phyloP scores from a whole-genome alignment of 2,888 invertebrate genomes.

The Sesamia inferens region DNA sequence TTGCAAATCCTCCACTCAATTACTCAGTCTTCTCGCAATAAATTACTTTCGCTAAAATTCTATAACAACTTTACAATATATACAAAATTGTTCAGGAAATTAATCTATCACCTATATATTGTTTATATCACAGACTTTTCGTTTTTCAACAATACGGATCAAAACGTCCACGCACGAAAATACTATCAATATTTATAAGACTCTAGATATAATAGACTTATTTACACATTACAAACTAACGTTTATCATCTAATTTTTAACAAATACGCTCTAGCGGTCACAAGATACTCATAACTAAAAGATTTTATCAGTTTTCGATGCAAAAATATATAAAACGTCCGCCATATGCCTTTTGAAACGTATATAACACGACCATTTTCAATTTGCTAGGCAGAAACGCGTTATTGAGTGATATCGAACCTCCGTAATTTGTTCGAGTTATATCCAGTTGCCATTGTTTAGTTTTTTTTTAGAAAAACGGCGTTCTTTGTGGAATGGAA shows the following conservation, averaged over 20 bases:
- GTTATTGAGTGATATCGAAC: slow-evolving; percentile 34
- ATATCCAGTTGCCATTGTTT: slow-evolving; percentile 85
- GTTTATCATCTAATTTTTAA: slow-evolving; percentile 88
- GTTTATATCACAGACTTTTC: slow-evolving; percentile 91
- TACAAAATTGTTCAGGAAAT: slow-evolving; percentile 89
- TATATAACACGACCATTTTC: slow-evolving; percentile 77
- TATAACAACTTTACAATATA: slow-evolving; percentile 89
- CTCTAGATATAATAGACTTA: slow-evolving; percentile 89
- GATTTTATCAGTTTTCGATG: slow-evolving; percentile 90
- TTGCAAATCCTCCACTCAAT: slow-evolving; percentile 82
- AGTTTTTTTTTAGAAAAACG: slow-evolving; percentile 77
- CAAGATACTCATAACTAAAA: slow-evolving; percentile 90
- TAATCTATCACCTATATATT: slow-evolving; percentile 89
- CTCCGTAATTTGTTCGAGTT: slow-evolving; percentile 73
- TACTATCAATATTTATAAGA: slow-evolving; percentile 89
- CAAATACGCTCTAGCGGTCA: slow-evolving; percentile 89
- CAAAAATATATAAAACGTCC: slow-evolving; percentile 91
- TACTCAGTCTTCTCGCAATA: slow-evolving; percentile 89
- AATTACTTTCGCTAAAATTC: slow-evolving; percentile 87
- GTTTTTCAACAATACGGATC: slow-evolving; percentile 90
- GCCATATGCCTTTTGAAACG: slow-evolving; percentile 90
- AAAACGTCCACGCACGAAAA: slow-evolving; percentile 90
- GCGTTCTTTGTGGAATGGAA: slow-evolving; percentile 72
- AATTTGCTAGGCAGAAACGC: slow-evolving; percentile 45
- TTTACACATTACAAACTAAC: slow-evolving; percentile 90